These are phyloP conservation scores for Pterocles gutturalis DNA, from an alignment of 2,113 vertebrate species.

Conservation along the genomic window DNA sequence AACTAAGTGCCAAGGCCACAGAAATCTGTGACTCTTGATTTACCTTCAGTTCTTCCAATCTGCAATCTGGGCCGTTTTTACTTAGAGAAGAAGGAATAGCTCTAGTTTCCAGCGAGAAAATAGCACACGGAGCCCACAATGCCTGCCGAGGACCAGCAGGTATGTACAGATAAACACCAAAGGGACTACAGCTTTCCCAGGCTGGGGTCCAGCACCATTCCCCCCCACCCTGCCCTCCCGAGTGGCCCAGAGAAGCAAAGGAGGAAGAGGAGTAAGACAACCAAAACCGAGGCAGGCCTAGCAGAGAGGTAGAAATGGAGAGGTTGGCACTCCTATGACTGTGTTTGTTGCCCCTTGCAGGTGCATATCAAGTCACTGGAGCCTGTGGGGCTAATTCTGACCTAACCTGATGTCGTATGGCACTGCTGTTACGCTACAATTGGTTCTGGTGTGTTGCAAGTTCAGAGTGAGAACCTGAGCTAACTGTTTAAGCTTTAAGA, in stretches of 20 bases:
- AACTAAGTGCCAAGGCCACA: neutral
- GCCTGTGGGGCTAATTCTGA: neutral
- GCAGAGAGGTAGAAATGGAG: neutral
- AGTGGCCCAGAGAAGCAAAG: neutral
- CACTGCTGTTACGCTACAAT: neutral
- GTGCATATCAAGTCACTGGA: neutral
- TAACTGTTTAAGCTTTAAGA: neutral
- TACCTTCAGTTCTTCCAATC: neutral
- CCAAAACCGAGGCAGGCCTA: neutral
- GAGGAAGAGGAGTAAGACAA: neutral
- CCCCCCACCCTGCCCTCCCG: accelerated
- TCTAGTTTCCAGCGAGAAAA: neutral
- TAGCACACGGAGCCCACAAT: neutral
- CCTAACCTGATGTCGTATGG: neutral
- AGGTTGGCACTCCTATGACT: accelerated
- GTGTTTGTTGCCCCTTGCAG: neutral
- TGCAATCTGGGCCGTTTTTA: neutral
- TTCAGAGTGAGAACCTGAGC: neutral
- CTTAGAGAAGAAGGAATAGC: neutral
- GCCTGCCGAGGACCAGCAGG: neutral
- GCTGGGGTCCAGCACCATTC: neutral
- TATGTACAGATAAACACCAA: neutral
- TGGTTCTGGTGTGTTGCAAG: neutral
- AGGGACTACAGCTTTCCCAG: neutral
- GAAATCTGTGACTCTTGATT: neutral